Evolutionary conservation across 2,797 vertebrate species (phyloP), one percentile per base, ranked within the genome.

Genomic region (Rousettus madagascariensis): DNA sequence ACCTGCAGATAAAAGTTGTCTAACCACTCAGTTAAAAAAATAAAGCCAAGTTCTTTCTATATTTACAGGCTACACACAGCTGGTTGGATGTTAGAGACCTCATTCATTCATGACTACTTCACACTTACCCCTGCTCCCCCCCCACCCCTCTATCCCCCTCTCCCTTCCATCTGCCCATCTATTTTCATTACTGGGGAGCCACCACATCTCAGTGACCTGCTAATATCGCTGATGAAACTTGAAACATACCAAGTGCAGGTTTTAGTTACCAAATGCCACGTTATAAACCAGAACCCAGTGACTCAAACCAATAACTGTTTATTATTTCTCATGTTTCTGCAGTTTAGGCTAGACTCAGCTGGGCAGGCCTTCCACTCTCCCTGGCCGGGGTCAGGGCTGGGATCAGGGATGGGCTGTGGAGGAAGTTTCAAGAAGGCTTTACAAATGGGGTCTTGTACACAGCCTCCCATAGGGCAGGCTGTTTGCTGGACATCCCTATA

Each of bases 21-120:
- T 26, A 84, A 11, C 26, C 49, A n/a, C 69, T 66, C n/a, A 77
- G 41, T 77, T 84, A 51, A 63, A 65, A 90, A 90, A 68, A 63
- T 65, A 24, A 72, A 77, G 46, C 41, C 46, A 55, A 36, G 26
- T 55, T 82, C 66, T 46, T 36, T 17, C 19, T 46, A 13, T 33
- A 24, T 57, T 57, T 65, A 57, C 24, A 82, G 85, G 36, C 30
- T 6, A 16, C 24, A 65, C 17, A 53, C 55, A 43, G 22, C 33
- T 72, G 43, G 33, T 16, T 53, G 41, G 65, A 53, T 72, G 36
- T 57, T 28, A 36, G 84, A 72, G 33, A 53, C 4, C 53, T 33
- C 8, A 12, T 30, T 33, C 8, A 12, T 30, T 71, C 16, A 9
- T 43, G 43, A 55, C n/a, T 8, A 24, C 69, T 22, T 59, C 59